Evolutionary conservation across 2,113 vertebrate genomes (phyloP).

Genomic region (Bubo bubo): DNA sequence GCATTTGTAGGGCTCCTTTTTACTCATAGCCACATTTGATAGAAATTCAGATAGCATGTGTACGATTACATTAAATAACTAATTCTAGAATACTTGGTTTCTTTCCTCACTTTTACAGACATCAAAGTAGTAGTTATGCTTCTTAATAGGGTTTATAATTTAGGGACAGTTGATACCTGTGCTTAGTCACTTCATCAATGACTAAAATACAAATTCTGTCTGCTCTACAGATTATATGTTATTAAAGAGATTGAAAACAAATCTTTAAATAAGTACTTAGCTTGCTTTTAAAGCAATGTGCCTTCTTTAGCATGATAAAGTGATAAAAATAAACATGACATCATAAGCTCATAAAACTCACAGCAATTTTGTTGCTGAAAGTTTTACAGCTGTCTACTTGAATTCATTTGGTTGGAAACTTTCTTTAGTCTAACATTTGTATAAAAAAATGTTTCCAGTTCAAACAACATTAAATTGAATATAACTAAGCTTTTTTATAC

Average conservation of each 20-base stretch:
- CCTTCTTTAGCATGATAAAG: neutral
- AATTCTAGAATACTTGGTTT: neutral
- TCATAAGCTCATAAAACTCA: neutral
- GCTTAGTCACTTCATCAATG: neutral
- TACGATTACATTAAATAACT: neutral
- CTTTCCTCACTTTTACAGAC: neutral
- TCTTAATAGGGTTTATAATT: neutral
- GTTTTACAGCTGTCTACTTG: neutral
- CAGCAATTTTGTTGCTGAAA: neutral
- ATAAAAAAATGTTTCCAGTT: neutral
- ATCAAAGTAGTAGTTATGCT: neutral
- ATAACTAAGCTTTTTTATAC: neutral
- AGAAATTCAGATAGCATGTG: neutral
- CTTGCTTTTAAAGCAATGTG: neutral
- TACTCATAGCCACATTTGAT: neutral
- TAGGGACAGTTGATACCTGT: neutral
- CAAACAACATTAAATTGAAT: neutral
- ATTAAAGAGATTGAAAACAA: neutral
- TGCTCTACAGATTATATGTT: neutral
- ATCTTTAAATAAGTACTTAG: neutral
- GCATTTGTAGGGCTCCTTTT: neutral
- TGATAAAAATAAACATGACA: slow-evolving; percentile 14
- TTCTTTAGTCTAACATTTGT: neutral
- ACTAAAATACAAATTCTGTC: neutral
- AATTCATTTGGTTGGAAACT: neutral